Evolutionary conservation across 2,797 vertebrate genomes (phyloP).

Genomic region (Esox masquinongy): DNA sequence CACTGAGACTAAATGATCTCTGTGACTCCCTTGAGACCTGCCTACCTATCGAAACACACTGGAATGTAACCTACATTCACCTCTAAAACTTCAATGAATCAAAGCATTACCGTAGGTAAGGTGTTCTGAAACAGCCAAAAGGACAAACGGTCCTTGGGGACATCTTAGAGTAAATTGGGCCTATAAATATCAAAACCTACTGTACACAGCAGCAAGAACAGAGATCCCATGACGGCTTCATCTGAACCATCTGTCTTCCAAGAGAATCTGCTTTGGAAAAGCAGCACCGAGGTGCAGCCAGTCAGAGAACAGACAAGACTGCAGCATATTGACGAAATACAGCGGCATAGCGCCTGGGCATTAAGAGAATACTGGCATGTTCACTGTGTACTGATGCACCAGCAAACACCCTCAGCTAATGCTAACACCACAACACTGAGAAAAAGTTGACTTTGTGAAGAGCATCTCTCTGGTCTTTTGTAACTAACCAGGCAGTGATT

Average conservation of each 20-base stretch:
- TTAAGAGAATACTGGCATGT: background rate
- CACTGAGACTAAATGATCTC: background rate
- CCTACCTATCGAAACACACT: constrained; percentile 32
- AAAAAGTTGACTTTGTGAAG: background rate
- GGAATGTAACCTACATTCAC: constrained; percentile 25
- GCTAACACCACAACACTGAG: constrained; percentile 5
- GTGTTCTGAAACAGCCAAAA: constrained; percentile 50
- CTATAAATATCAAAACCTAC: constrained; percentile 63
- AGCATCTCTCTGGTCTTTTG: background rate
- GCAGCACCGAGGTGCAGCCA: background rate
- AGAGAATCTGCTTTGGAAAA: constrained; percentile 16
- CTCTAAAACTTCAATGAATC: constrained; percentile 58
- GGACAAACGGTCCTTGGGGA: constrained; percentile 67
- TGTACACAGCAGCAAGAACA: background rate
- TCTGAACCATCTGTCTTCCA: constrained; percentile 7
- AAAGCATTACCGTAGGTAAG: constrained; percentile 59
- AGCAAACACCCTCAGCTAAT: background rate
- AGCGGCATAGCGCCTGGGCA: background rate
- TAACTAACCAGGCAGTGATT: background rate
- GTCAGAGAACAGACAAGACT: background rate
- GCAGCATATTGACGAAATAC: no score
- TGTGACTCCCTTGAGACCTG: background rate
- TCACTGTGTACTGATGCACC: background rate
- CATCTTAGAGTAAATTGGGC: constrained; percentile 56
- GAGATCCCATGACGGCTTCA: background rate